These are phyloP conservation scores for Hydraecia micacea DNA, from an alignment of 2,888 invertebrate genomes.

Conservation along the genomic window DNA sequence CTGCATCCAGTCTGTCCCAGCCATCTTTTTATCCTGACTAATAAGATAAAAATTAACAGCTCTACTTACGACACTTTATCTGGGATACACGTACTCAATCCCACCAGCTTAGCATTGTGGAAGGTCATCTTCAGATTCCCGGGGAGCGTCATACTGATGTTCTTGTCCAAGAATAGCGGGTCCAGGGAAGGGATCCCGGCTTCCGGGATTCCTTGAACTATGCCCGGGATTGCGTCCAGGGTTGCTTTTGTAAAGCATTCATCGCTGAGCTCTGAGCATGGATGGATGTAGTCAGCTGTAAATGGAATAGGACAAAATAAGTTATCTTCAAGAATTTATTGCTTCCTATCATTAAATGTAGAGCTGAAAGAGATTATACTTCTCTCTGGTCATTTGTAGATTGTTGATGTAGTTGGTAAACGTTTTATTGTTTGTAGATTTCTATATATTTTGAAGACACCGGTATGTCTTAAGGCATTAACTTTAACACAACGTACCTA, in stretches of 20 bases:
- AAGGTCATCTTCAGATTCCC: conserved; percentile 87
- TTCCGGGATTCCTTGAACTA: conserved; percentile 86
- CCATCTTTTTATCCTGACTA: not conserved
- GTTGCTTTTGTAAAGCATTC: conserved; percentile 88
- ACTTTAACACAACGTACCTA: not conserved
- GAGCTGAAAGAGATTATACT: not conserved
- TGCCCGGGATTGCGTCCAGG: conserved; percentile 84
- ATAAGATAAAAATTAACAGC: not conserved
- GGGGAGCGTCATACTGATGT: conserved; percentile 85
- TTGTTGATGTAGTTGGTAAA: not conserved
- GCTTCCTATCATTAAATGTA: not conserved
- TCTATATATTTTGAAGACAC: not conserved
- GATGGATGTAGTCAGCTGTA: conserved; percentile 87
- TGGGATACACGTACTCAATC: conserved; percentile 83
- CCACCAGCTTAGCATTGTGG: conserved; percentile 84
- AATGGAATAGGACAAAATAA: not conserved
- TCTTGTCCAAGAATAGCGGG: conserved; percentile 82
- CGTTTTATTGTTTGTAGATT: not conserved
- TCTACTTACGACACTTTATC: conserved; percentile 87
- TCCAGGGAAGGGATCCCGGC: conserved; percentile 84
- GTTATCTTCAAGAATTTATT: not conserved
- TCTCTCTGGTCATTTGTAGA: not conserved
- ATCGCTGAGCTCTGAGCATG: conserved; percentile 82
- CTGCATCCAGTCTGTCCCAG: not conserved
- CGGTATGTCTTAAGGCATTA: not conserved